These are phyloP conservation scores for Conus betulinus DNA, from an alignment of 1,140 invertebrate genomes.

Conservation along the genomic window DNA sequence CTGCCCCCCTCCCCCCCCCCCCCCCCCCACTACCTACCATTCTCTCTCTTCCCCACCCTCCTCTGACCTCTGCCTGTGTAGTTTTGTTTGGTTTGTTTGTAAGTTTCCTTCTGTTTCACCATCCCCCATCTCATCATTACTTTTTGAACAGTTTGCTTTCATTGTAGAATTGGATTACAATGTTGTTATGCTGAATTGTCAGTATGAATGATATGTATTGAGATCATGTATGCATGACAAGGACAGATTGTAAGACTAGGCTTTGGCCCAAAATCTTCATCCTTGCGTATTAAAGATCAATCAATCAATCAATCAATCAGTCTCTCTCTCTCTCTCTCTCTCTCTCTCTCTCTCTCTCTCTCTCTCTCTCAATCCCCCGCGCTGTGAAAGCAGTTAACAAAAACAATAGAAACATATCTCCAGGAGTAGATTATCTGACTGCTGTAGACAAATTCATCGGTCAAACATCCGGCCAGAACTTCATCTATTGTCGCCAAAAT, in stretches of 20 bases:
- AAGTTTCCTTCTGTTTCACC: background rate
- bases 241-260: too few species aligned
- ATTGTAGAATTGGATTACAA: too few species aligned
- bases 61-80: background rate
- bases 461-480: too few species aligned
- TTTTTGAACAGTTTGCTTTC: background rate
- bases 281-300: too few species aligned
- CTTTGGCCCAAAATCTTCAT: too few species aligned
- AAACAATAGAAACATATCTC: background rate
- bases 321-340: conserved; percentile 29
- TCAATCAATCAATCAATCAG: background rate
- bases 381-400: background rate
- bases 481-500: too few species aligned
- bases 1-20: too few species aligned
- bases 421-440: background rate
- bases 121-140: background rate
- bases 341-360: conserved; percentile 15
- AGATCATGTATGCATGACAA: too few species aligned
- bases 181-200: too few species aligned
- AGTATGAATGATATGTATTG: too few species aligned
- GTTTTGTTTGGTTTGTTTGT: background rate
- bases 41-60: conserved; percentile 16
- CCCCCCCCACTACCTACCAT: background rate
- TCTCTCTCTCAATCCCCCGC: background rate
- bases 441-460: background rate